Conservation (phyloP, 1,140 invertebrate species). For the Diorhabda carinulata region DNA sequence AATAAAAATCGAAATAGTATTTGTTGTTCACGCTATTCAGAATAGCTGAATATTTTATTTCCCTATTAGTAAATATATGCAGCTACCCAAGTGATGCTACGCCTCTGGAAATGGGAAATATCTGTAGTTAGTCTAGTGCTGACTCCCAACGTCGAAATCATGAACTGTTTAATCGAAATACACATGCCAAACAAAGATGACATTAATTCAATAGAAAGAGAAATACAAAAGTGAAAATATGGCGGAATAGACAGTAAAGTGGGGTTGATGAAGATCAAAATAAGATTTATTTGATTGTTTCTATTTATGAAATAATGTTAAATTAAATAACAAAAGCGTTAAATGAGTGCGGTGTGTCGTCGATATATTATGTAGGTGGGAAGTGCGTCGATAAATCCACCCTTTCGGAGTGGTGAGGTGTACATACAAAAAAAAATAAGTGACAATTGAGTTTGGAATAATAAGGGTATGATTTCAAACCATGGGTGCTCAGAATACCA, state of each 20-base stretch:
- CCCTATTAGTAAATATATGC: too few relatives aligned
- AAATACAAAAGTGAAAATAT: constrained; percentile 34
- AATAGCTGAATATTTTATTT: too few relatives aligned
- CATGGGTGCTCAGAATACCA: constrained; percentile 87
- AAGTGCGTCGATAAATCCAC: constrained; percentile 20
- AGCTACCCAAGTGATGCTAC: neutral
- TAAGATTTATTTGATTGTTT: constrained; percentile 24
- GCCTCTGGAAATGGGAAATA: neutral
- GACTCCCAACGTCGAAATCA: constrained; percentile 8
- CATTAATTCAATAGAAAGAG: constrained; percentile 12
- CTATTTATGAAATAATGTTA: constrained; percentile 24
- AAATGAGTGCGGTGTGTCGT: constrained; percentile 24
- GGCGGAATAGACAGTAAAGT: constrained; percentile 37
- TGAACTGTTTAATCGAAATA: constrained; percentile 31
- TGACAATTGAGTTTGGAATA: constrained; percentile 34
- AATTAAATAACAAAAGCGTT: constrained; percentile 15
- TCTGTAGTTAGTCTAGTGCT: constrained; percentile 5
- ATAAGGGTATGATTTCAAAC: constrained; percentile 42
- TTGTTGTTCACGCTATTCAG: too few relatives aligned
- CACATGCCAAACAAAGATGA: constrained; percentile 26
- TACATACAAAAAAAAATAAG: constrained; percentile 25
- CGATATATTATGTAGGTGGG: constrained; percentile 7
- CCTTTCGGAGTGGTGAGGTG: constrained; percentile 30
- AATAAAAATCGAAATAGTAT: too few relatives aligned
- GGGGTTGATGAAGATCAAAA: constrained; percentile 32